phyloP scores from a whole-genome alignment of 1,140 invertebrate genomes.

The Cherax quadricarinatus region DNA sequence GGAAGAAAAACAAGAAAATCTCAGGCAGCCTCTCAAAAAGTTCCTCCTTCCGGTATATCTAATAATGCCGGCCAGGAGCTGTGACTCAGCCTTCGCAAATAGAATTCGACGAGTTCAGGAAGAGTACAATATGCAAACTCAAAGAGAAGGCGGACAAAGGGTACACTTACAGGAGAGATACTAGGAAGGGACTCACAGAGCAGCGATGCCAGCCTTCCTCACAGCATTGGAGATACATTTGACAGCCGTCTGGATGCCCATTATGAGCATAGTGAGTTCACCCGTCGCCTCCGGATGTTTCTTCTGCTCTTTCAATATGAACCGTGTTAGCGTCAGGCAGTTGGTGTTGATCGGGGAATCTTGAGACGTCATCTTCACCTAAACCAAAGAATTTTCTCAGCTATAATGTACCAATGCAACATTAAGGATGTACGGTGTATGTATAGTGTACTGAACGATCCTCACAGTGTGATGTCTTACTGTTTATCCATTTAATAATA shows the following conservation, averaged over 20 bases:
- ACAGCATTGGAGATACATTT: constrained; percentile 98
- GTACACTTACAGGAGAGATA: no score
- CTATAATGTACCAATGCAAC: background rate
- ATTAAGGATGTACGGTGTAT: background rate
- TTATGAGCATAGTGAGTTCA: constrained; percentile 96
- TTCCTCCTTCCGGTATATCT: no score
- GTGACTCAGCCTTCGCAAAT: no score
- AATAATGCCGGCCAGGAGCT: no score
- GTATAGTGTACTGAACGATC: background rate
- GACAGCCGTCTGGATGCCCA: constrained; percentile 95
- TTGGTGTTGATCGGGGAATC: constrained; percentile 85
- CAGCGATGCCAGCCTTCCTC: constrained; percentile 96
- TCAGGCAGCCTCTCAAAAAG: no score
- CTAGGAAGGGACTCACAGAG: constrained; percentile 82
- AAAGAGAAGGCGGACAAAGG: no score
- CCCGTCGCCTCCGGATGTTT: constrained; percentile 92
- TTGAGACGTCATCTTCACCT: constrained; percentile 9
- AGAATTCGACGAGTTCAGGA: no score
- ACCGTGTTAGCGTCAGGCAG: constrained; percentile 96
- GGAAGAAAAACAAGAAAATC: no score
- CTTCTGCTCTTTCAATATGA: constrained; percentile 93
- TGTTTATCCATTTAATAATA: background rate
- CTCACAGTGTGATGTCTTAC: background rate
- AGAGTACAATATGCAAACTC: no score
- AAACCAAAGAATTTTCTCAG: background rate